These are phyloP conservation scores for Brachionus calyciflorus DNA, from an alignment of 1,140 invertebrate genomes.

Conservation along the genomic window DNA sequence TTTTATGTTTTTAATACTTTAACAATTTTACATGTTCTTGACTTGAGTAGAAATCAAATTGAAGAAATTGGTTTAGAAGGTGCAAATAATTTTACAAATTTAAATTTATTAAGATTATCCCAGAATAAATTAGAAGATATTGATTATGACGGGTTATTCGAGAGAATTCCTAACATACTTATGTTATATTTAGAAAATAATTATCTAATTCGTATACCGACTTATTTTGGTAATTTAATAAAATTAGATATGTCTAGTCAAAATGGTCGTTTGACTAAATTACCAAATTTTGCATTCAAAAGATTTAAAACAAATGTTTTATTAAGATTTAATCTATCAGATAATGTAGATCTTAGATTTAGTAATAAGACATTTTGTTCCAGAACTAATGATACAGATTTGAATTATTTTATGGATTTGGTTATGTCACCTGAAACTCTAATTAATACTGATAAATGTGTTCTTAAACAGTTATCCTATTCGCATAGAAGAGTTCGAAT, in stretches of 20 bases:
- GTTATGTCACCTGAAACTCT: not conserved
- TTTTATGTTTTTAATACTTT: not conserved
- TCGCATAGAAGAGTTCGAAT: not conserved
- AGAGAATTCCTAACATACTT: not conserved
- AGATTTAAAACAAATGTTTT: not conserved
- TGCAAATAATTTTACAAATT: not conserved
- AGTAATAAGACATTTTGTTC: conserved; percentile 6
- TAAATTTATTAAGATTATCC: not conserved
- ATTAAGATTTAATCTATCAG: not conserved
- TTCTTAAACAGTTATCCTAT: not conserved
- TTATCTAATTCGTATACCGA: not conserved
- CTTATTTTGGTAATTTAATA: not conserved
- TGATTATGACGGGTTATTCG: not conserved
- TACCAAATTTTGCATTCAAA: not conserved
- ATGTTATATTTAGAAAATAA: conserved; percentile 23
- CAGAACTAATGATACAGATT: not conserved
- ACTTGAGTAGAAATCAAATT: not conserved
- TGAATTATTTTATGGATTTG: conserved; percentile 1
- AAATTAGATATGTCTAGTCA: conserved; percentile 13
- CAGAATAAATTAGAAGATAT: not conserved
- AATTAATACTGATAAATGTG: not conserved
- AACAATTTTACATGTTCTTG: not conserved
- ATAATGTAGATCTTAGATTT: not conserved
- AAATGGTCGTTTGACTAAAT: not conserved
- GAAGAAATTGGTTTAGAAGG: not conserved